Conservation (phyloP, 1,140 invertebrate genomes). For the Dendroctonus valens region DNA sequence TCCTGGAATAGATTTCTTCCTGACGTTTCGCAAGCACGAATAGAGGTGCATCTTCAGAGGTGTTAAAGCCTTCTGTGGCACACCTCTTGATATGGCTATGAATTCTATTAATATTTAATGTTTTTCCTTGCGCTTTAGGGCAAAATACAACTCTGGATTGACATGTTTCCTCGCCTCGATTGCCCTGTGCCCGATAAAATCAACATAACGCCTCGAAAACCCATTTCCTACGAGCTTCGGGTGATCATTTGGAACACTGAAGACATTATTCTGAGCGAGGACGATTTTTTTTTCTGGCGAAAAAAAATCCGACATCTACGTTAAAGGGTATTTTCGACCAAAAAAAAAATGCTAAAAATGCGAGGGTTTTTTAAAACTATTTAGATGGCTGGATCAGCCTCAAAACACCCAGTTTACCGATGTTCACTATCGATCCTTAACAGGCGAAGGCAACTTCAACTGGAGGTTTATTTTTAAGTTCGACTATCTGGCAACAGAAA, state of each 20-base stretch:
- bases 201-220: constrained; percentile 74
- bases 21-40: too few species aligned
- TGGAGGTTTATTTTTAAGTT: constrained; percentile 87
- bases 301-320: constrained; percentile 82
- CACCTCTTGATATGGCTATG: too few species aligned
- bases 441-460: constrained; percentile 85
- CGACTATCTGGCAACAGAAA: constrained; percentile 74
- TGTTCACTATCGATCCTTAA: constrained; percentile 75
- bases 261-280: constrained; percentile 71
- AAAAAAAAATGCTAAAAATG: not conserved
- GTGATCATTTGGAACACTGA: constrained; percentile 81
- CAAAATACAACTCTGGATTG: constrained; percentile 87
- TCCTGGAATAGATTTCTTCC: too few species aligned
- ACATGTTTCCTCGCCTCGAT: constrained; percentile 74
- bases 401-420: constrained; percentile 77
- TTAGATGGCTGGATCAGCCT: constrained; percentile 71
- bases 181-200: constrained; percentile 60
- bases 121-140: constrained; percentile 57
- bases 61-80: too few species aligned
- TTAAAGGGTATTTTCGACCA: constrained; percentile 67
- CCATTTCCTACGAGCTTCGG: constrained; percentile 77
- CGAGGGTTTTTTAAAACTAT: not conserved
- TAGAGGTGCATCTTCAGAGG: too few species aligned
- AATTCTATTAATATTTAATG: too few species aligned
- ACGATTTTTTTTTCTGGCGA: constrained; percentile 76